Evolutionary conservation across 1,140 invertebrate species (phyloP).

Genomic region (Meteorus sp.): DNA sequence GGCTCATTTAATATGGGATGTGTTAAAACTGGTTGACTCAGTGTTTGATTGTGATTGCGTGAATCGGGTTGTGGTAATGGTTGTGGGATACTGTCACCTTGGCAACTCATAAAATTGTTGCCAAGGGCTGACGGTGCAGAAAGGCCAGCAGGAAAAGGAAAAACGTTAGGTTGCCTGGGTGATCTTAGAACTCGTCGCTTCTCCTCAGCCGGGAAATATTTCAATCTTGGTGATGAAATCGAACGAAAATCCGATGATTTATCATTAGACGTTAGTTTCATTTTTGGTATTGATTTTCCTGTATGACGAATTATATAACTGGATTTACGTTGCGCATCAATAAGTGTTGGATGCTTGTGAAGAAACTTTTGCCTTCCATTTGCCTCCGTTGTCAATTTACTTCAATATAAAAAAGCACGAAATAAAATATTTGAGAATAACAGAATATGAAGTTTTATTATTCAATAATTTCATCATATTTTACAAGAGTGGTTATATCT

Average conservation of each 20-base stretch:
- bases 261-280: constrained; percentile 30
- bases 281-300: constrained; percentile 28
- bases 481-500: not conserved
- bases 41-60: constrained; percentile 7
- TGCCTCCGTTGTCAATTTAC: not conserved
- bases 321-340: not conserved
- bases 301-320: not conserved
- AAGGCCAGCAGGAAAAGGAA: not conserved
- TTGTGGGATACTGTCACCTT: constrained; percentile 19
- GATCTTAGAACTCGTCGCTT: constrained; percentile 29
- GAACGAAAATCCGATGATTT: constrained; percentile 21
- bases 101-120: constrained; percentile 18
- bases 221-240: constrained; percentile 35
- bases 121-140: not conserved
- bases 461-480: not conserved
- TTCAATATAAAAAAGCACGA: not conserved
- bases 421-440: not conserved
- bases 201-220: constrained; percentile 40
- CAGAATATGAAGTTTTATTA: not conserved
- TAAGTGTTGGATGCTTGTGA: not conserved
- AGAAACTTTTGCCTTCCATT: not conserved
- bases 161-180: not conserved
- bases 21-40: constrained; percentile 19
- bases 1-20: not conserved
- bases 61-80: not conserved